Conservation (phyloP, 2,113 vertebrate species). For the Lophotis ruficrista region DNA sequence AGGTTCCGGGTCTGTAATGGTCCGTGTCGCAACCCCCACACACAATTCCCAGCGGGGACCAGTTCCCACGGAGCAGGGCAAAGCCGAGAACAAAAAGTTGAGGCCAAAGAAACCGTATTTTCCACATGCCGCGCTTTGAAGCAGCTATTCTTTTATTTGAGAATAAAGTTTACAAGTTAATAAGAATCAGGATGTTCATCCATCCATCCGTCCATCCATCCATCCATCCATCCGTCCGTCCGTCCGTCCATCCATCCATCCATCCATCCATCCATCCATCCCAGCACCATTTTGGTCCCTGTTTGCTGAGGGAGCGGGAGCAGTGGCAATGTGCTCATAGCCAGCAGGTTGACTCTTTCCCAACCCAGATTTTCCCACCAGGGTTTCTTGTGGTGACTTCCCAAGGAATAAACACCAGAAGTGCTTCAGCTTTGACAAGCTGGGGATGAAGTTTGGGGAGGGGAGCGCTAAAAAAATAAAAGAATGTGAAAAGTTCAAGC, state of each 20-base stretch:
- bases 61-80: not conserved
- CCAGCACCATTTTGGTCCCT: not conserved
- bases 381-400: not conserved
- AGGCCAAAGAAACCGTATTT: not conserved
- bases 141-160: constrained; percentile 25
- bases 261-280: not conserved
- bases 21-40: fast-evolving
- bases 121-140: not conserved
- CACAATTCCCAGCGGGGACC: not conserved
- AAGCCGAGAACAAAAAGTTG: not conserved
- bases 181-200: not conserved
- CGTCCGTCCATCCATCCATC: not conserved
- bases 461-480: not conserved
- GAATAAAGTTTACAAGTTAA: constrained; percentile 17
- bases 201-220: not conserved
- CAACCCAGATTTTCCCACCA: not conserved
- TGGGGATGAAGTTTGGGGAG: not conserved
- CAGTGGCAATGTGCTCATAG: not conserved
- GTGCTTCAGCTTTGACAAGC: not conserved
- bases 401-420: not conserved
- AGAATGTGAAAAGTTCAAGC: not conserved
- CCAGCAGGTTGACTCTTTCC: not conserved
- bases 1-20: fast-evolving
- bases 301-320: not conserved
- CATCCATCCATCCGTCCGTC: not conserved